phyloP scores from a whole-genome alignment of 2,797 vertebrate genomes.

The Syngnathus acus region DNA sequence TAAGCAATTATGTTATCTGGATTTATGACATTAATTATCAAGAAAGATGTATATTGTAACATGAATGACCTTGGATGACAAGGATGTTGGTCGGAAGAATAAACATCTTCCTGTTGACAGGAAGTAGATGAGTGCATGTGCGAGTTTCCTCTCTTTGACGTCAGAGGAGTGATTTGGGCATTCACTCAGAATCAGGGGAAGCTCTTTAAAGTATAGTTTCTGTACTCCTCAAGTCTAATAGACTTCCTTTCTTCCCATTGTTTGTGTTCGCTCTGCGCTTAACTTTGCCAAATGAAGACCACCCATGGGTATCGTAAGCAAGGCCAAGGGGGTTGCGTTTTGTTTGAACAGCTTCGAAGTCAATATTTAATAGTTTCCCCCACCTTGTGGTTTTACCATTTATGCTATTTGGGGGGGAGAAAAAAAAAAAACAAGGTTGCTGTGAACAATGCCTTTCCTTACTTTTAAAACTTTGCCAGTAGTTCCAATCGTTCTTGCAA shows the following conservation, averaged over 20 bases:
- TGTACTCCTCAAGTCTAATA: not conserved
- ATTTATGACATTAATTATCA: not conserved
- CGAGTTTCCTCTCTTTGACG: conserved; percentile 17
- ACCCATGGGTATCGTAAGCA: conserved; percentile 5
- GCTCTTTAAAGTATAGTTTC: not conserved
- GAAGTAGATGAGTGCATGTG: conserved; percentile 17
- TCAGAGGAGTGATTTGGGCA: not conserved
- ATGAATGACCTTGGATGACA: not conserved
- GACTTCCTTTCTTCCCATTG: conserved; percentile 24
- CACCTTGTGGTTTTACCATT: conserved; percentile 2
- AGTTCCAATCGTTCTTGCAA: conserved; percentile 11
- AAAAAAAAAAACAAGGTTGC: conserved; percentile 13
- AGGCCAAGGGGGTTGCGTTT: conserved; percentile 2
- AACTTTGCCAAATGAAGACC: not conserved
- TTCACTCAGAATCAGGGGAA: not conserved
- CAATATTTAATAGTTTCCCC: not conserved
- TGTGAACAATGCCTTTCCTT: conserved; percentile 30
- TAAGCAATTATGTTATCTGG: no score
- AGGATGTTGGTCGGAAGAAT: conserved; percentile 12
- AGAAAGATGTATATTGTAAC: not conserved
- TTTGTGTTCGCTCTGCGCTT: conserved; percentile 11
- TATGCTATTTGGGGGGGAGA: no score
- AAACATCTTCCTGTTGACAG: not conserved
- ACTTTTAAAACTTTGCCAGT: not conserved
- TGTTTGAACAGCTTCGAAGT: not conserved